Evolutionary conservation across 1,140 invertebrate species (phyloP).

Genomic region (Neodiprion lecontei): DNA sequence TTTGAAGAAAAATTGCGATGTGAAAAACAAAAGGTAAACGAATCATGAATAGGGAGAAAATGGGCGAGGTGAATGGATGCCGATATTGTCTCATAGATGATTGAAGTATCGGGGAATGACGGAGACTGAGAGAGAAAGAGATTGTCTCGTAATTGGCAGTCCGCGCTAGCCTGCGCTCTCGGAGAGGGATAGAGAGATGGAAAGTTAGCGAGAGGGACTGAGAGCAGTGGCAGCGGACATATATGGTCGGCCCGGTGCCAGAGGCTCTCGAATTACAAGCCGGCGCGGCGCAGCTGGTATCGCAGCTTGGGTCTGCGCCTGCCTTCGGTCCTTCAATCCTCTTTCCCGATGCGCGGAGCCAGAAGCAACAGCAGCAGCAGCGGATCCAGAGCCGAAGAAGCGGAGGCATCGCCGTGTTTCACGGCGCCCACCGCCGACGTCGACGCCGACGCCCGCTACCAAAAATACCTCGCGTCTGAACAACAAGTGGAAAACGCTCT

Average conservation of each 20-base stretch:
- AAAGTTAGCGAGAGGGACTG: neutral
- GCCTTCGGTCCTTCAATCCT: neutral
- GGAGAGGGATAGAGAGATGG: neutral
- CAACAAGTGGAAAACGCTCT: neutral
- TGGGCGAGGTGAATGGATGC: too few species aligned
- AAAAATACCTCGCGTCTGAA: neutral
- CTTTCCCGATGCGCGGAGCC: neutral
- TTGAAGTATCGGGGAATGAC: too few species aligned
- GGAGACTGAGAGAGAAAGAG: too few species aligned
- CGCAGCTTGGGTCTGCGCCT: neutral
- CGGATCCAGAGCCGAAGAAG: too few species aligned
- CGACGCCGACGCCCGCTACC: neutral
- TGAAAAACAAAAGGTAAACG: too few species aligned
- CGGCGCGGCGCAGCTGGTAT: neutral
- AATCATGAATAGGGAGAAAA: too few species aligned
- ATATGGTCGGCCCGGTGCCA: neutral
- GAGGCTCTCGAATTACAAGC: conserved; percentile 2
- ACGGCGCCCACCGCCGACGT: too few species aligned
- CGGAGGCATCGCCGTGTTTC: too few species aligned
- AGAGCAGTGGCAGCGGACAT: neutral
- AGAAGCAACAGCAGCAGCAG: neutral
- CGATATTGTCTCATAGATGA: too few species aligned
- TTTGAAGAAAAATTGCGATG: too few species aligned
- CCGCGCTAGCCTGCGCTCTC: too few species aligned
- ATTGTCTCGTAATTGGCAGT: too few species aligned